These are phyloP conservation scores for Tenthredo scrophulariae DNA, from an alignment of 2,888 invertebrate species.

Conservation along the genomic window DNA sequence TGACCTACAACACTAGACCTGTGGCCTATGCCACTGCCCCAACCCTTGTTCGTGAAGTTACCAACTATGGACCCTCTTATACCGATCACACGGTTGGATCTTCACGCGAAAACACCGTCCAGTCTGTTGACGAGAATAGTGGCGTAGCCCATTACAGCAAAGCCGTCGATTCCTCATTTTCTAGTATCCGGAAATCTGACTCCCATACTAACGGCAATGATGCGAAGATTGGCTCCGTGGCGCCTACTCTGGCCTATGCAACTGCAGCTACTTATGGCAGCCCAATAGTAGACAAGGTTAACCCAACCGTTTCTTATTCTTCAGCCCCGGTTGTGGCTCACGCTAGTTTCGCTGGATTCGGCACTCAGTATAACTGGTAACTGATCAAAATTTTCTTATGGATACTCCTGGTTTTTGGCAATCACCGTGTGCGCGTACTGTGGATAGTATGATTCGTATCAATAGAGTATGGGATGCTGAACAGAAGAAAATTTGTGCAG, in stretches of 20 bases:
- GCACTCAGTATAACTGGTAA: slow-evolving; percentile 84
- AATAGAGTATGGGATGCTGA: background rate
- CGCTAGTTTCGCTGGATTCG: slow-evolving; percentile 81
- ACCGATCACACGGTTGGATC: slow-evolving; percentile 58
- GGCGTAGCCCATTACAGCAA: slow-evolving; percentile 81
- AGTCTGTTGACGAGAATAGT: slow-evolving; percentile 80
- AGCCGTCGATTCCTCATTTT: slow-evolving; percentile 82
- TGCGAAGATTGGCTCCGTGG: slow-evolving; percentile 63
- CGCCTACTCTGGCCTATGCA: slow-evolving; percentile 59
- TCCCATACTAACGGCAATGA: slow-evolving; percentile 81
- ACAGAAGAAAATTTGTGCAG: slow-evolving; percentile 4
- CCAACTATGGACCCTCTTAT: slow-evolving; percentile 62
- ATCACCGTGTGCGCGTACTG: slow-evolving; percentile 8
- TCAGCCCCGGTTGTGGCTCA: slow-evolving; percentile 34
- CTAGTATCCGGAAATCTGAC: slow-evolving; percentile 82
- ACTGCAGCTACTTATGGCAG: slow-evolving; percentile 58
- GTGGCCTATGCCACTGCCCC: slow-evolving; percentile 62
- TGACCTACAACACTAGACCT: slow-evolving; percentile 39
- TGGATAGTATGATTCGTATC: background rate
- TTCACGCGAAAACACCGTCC: slow-evolving; percentile 80
- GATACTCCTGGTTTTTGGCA: slow-evolving; percentile 11
- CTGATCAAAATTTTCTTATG: background rate
- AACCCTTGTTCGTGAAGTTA: slow-evolving; percentile 26
- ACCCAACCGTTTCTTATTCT: slow-evolving; percentile 18
- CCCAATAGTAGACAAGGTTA: slow-evolving; percentile 5